Base-by-base conservation (phyloP, 2,113 vertebrate genomes). In the Merops nubicus region DNA sequence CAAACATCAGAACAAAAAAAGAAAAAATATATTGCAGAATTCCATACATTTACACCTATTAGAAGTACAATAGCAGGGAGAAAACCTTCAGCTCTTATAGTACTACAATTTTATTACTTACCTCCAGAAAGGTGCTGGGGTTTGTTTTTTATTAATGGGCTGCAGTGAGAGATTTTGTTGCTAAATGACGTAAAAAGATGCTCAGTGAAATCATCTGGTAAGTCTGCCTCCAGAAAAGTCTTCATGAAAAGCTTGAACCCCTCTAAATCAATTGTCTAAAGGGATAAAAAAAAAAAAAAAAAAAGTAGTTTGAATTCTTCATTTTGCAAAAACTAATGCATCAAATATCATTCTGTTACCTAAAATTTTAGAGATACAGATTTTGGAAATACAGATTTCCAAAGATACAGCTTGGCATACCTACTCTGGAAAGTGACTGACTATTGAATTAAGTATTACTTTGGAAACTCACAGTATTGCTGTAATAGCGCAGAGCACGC, bases 231-330 rank as follows among this genome's bases (percentile, higher is more conserved):
- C 96, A 99, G 96, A 93, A 99, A 99, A 8, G 99, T 99, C 97
- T 99, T 99, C 99, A 99, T 99, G 93, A 99, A 99, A 40, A 99
- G 97, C 97, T 98, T 99, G 97, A 99, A 99, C 29, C 99, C 99
- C 96, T 99, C 98, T 96, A 99, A 99, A 98, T 99, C 99, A 76
- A 99, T 99, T 33, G 99, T 98, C 99, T 99, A 60, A 31, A 79
- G 11, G 8, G 10, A 18, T 8, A 6, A 47, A 23, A 8, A 33
- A 47, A 23, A 5, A 59, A 18, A 20, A 19, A 50, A 36, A 17
- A 5, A 17, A 23, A 22, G 78, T 28, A 11, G 26, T 79, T 42
- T 76, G 3, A 69, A 19, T 38, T 33, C 7, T 57, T 54, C 1
- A 1, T 29, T 82, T 74, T 36, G 15, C 26, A 26, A 42, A 85